A percentile compares a stretch with the other conserved stretches of the same genome.
These are phyloP conservation scores for Hylomyscus alleni DNA, from an alignment of 2,797 vertebrate species.

Conservation along the genomic window DNA sequence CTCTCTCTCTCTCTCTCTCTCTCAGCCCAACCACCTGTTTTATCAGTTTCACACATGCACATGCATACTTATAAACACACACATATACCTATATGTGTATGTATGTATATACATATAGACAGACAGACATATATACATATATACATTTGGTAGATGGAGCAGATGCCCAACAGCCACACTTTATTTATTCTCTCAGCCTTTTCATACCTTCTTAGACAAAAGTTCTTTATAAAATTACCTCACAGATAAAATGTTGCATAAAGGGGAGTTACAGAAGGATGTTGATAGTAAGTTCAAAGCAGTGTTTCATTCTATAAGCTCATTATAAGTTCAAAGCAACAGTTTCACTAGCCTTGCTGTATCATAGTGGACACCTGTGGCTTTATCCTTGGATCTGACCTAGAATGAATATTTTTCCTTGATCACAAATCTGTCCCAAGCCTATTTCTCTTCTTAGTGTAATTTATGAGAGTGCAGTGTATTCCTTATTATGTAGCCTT, in stretches of 20 bases:
- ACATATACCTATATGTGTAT: too few relatives aligned
- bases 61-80: too few relatives aligned
- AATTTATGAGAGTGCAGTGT: neutral
- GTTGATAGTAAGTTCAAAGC: neutral
- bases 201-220: neutral
- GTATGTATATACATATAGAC: too few relatives aligned
- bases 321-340: neutral
- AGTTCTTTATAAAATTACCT: neutral
- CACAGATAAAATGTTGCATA: neutral
- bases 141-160: neutral
- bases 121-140: neutral
- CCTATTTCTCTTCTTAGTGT: neutral
- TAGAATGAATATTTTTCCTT: neutral
- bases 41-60: neutral
- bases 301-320: neutral
- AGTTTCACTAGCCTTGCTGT: neutral
- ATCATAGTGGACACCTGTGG: neutral
- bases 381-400: neutral
- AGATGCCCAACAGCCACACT: neutral
- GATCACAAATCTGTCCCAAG: neutral
- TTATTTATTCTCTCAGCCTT: neutral
- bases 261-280: neutral
- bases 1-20: too few relatives aligned
- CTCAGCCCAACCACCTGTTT: neutral
- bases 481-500: neutral